These are phyloP conservation scores for Polypterus senegalus DNA, from an alignment of 2,113 vertebrate genomes.

Conservation along the genomic window DNA sequence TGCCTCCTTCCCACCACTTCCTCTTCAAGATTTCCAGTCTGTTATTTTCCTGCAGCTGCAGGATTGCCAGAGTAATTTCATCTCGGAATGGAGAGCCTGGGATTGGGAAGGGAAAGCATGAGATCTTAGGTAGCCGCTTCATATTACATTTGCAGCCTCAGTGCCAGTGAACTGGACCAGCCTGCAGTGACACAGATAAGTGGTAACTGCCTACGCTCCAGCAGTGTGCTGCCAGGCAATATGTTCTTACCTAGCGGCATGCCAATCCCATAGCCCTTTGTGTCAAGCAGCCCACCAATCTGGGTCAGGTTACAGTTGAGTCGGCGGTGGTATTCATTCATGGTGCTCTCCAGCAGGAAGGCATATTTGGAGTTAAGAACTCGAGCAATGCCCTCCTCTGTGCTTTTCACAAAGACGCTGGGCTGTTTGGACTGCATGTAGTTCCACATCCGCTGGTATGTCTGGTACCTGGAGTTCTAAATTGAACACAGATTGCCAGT, in stretches of 20 bases:
- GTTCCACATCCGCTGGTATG: conserved; percentile 87
- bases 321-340: conserved; percentile 81
- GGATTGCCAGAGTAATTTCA: conserved; percentile 74
- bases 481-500: not conserved
- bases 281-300: conserved; percentile 77
- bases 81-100: conserved; percentile 73
- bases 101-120: conserved; percentile 6
- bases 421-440: conserved; percentile 86
- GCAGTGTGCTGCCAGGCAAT: not conserved
- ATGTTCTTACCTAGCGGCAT: conserved; percentile 68
- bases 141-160: too few species aligned
- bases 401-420: conserved; percentile 83
- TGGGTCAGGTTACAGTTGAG: conserved; percentile 86
- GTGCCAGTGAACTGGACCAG: too few species aligned
- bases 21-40: conserved; percentile 79
- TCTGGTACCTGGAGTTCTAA: conserved; percentile 79
- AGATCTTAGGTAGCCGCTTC: too few species aligned
- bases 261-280: conserved; percentile 84
- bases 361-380: conserved; percentile 80
- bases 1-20: conserved; percentile 80
- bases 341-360: conserved; percentile 80
- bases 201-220: not conserved
- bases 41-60: conserved; percentile 84
- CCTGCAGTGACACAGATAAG: not conserved
- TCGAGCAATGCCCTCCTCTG: conserved; percentile 74